These are phyloP conservation scores for Lithophane socia DNA, from an alignment of 2,888 invertebrate genomes.

Conservation along the genomic window DNA sequence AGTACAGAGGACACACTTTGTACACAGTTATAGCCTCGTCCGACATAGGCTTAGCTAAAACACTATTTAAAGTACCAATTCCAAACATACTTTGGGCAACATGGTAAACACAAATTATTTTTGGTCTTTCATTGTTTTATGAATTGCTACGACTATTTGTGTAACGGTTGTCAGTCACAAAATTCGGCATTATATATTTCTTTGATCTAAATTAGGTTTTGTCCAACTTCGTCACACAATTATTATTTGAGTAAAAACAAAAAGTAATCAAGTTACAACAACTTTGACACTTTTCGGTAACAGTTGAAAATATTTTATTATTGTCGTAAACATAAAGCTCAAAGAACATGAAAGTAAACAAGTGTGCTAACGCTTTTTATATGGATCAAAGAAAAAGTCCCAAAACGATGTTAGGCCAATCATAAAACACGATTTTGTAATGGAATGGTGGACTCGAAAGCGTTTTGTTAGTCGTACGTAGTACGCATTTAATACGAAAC, in stretches of 20 bases:
- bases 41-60: too few species aligned
- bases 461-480: neutral
- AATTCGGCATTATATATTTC: too few species aligned
- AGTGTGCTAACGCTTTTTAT: constrained; percentile 1
- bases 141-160: too few species aligned
- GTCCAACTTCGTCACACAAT: neutral
- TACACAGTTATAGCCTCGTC: too few species aligned
- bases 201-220: neutral
- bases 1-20: too few species aligned
- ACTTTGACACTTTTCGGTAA: constrained; percentile 15
- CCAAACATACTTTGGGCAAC: too few species aligned
- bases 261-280: constrained; percentile 33
- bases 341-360: constrained; percentile 28
- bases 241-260: constrained; percentile 26
- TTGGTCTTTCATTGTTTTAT: too few species aligned
- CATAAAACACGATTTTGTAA: constrained; percentile 8
- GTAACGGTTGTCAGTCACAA: too few species aligned
- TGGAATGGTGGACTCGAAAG: constrained; percentile 4
- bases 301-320: constrained; percentile 10
- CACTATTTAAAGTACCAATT: too few species aligned
- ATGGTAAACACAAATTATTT: too few species aligned
- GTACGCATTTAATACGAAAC: neutral
- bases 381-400: constrained; percentile 21
- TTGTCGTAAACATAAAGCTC: constrained; percentile 15
- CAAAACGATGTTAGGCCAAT: constrained; percentile 11